phyloP scores from a whole-genome alignment of 1,140 invertebrate species.

The Melitaea cinxia region DNA sequence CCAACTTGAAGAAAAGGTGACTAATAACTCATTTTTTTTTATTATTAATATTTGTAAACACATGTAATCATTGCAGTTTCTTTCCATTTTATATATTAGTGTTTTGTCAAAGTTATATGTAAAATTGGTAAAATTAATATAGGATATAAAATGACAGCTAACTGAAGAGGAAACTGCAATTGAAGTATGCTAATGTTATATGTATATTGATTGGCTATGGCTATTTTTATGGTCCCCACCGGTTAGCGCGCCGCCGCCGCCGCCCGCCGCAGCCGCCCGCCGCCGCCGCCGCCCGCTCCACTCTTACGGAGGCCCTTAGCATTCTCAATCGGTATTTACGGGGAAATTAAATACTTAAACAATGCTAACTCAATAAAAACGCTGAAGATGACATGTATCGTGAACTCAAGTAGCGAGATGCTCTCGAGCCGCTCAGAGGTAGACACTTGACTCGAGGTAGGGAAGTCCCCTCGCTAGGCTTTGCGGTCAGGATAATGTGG shows the following conservation, averaged over 20 bases:
- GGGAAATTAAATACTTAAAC: slow-evolving; percentile 77
- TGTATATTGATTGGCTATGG: slow-evolving; percentile 82
- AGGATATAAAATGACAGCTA: neutral
- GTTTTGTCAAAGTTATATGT: neutral
- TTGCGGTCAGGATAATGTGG: slow-evolving; percentile 80
- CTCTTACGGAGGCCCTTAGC: slow-evolving; percentile 75
- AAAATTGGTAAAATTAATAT: too few relatives aligned
- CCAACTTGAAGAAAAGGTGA: slow-evolving; percentile 97
- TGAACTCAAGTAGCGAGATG: slow-evolving; percentile 15
- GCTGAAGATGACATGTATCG: slow-evolving; percentile 26
- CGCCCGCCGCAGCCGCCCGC: slow-evolving; percentile 64
- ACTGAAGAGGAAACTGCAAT: slow-evolving; percentile 72
- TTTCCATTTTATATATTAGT: slow-evolving; percentile 39
- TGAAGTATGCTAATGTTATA: slow-evolving; percentile 65
- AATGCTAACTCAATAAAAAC: slow-evolving; percentile 61
- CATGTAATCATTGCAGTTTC: slow-evolving; percentile 81
- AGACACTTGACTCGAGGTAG: slow-evolving; percentile 71
- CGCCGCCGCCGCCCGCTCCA: slow-evolving; percentile 63
- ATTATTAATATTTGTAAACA: slow-evolving; percentile 54
- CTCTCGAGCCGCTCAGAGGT: slow-evolving; percentile 62
- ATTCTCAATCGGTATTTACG: slow-evolving; percentile 80
- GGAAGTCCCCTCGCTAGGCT: slow-evolving; percentile 71
- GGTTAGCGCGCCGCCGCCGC: slow-evolving; percentile 78
- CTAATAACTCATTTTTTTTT: slow-evolving; percentile 46
- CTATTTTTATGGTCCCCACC: slow-evolving; percentile 81